Base-by-base conservation (phyloP, 2,113 vertebrate species). In the Megaleporinus macrocephalus region DNA sequence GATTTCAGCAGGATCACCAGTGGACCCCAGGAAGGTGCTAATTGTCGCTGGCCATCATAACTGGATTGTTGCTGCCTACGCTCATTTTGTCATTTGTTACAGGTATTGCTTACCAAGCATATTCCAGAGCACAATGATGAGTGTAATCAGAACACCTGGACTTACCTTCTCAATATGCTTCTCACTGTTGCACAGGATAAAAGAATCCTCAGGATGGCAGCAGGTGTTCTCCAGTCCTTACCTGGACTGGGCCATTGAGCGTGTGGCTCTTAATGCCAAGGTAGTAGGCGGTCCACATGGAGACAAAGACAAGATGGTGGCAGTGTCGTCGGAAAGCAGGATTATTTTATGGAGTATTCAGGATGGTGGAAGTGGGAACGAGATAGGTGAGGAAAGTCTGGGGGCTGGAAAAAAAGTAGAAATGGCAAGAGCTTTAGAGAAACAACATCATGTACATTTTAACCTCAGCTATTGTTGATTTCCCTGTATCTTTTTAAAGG, bases 241-340 rank as follows among this genome's bases (percentile, higher is more conserved):
- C 41, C 90, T 99, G 76, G 96, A 98, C 74, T 96, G 96, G 96
- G 95, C 95, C 30, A 97, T 99, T 41, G 97, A 99, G 77, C 93
- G 97, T 33, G 96, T 99, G 7, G 98, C 98, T 9, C 92, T 99
- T 1, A 99, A 99, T n/a, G 98, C 98, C 0, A 99, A 99, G 85
- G 97, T 99, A 79, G 98, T 99, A 22, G 98, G 98, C 2, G 98
- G 97, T 49, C 97, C 98, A 26, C 97, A 99, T 51, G 98, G 98
- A 65, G 97, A 99, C 92, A 99, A 98, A 88, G 98, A 99, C 91
- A 99, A 99, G 87, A 99, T 99, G 98, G 97, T 99, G 61, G 98
- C 98, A 0, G 96, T 97, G 0, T 97, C 98, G 36, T 99, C 97
- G 0, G 96, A 96, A 85, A 97, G 96, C 18, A 98, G 94, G 84